These are phyloP conservation scores for Chelonus insularis DNA, from an alignment of 1,140 invertebrate species.

Conservation along the genomic window DNA sequence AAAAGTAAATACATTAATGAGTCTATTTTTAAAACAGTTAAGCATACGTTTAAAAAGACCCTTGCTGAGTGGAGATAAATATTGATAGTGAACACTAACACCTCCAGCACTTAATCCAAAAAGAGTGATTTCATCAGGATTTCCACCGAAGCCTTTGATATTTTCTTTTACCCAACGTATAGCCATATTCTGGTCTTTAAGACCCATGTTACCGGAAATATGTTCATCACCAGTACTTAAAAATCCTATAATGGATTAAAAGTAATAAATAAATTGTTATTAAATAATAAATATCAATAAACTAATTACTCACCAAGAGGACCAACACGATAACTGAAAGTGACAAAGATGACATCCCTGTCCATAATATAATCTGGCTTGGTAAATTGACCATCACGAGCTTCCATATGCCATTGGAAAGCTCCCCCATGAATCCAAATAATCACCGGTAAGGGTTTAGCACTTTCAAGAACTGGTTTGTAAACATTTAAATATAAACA, in stretches of 20 bases:
- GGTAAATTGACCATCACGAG: conserved; percentile 40
- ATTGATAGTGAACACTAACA: conserved; percentile 65
- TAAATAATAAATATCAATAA: conserved; percentile 4
- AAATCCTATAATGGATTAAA: conserved; percentile 51
- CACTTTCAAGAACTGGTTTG: conserved; percentile 48
- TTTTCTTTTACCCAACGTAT: conserved; percentile 66
- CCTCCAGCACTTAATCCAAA: conserved; percentile 62
- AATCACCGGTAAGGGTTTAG: conserved; percentile 41
- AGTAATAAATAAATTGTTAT: neutral
- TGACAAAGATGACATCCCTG: conserved; percentile 66
- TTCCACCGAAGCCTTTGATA: conserved; percentile 61
- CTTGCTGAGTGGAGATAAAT: conserved; percentile 58
- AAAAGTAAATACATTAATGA: too few species aligned
- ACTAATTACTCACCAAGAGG: conserved; percentile 56
- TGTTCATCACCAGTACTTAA: conserved; percentile 62
- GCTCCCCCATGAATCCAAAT: conserved; percentile 53
- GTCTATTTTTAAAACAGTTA: conserved; percentile 27
- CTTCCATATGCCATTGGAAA: conserved; percentile 55
- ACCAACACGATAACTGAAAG: conserved; percentile 68
- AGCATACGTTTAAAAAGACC: conserved; percentile 57
- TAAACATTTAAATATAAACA: conserved; percentile 67
- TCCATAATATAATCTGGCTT: conserved; percentile 65
- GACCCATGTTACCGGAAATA: conserved; percentile 64
- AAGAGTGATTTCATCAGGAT: conserved; percentile 59
- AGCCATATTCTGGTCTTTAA: conserved; percentile 67